A percentile compares a stretch with the other conserved stretches of the same genome.
Conservation (phyloP, 1,140 invertebrate species). For the fruit fly (Drosophila melanogaster) region DNA sequence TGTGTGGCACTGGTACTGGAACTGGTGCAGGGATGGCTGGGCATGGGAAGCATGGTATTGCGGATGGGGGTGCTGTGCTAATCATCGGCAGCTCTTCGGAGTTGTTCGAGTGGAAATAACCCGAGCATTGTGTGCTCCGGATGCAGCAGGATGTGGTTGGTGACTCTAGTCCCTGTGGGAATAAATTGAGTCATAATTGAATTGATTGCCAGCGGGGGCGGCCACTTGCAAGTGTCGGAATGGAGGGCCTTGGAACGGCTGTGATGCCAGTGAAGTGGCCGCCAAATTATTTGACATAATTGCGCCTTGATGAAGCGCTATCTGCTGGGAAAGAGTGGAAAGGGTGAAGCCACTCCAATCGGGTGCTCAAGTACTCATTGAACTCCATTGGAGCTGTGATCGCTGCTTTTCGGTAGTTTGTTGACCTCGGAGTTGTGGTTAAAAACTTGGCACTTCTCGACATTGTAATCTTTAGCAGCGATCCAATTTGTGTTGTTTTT, state of each 20-base stretch:
- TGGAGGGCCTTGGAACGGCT: conserved; percentile 3
- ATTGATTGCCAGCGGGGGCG: conserved; percentile 68
- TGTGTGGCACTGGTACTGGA: conserved; percentile 18
- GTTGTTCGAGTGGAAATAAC: conserved; percentile 77
- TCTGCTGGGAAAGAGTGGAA: conserved; percentile 59
- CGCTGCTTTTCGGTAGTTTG: conserved; percentile 13
- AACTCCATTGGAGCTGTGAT: conserved; percentile 16
- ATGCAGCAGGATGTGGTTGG: conserved; percentile 17
- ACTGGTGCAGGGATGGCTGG: neutral
- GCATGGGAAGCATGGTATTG: neutral
- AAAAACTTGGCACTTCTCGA: neutral
- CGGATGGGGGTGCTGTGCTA: conserved; percentile 58
- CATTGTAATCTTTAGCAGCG: too few species aligned
- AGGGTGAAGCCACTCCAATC: conserved; percentile 56
- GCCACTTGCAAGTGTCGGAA: conserved; percentile 60
- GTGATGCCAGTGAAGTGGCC: conserved; percentile 47
- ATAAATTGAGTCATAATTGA: conserved; percentile 57
- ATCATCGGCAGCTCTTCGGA: conserved; percentile 74
- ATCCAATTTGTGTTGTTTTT: neutral
- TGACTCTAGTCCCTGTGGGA: conserved; percentile 63
- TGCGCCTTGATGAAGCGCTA: conserved; percentile 68
- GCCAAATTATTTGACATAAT: conserved; percentile 76
- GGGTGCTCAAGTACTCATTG: conserved; percentile 49
- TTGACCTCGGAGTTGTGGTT: conserved; percentile 24
- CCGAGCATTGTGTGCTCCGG: conserved; percentile 54